Evolutionary conservation across 2,888 invertebrate species (phyloP).

Genomic region (Acleris sparsana): DNA sequence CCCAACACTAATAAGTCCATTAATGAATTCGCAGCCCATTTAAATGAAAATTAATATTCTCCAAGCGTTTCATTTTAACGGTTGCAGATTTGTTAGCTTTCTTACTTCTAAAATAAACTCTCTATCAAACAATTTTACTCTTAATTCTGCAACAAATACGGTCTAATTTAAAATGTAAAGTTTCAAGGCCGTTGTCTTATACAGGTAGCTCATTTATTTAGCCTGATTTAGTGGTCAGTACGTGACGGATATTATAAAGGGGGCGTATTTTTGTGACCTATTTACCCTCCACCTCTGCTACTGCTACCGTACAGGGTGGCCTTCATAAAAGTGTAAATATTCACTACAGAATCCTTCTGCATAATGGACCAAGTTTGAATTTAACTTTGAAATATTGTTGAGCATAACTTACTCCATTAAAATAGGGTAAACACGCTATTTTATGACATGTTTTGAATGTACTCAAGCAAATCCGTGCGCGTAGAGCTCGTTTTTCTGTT

Average conservation of each 20-base stretch:
- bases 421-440: no score
- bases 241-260: conserved; percentile 30
- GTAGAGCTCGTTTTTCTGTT: no score
- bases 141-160: conserved; percentile 10
- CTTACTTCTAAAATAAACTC: conserved; percentile 14
- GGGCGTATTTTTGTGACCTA: not conserved
- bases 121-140: conserved; percentile 2
- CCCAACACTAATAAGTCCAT: conserved; percentile 23
- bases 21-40: conserved; percentile 28
- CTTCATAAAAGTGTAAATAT: no score
- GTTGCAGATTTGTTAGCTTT: conserved; percentile 28
- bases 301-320: no score
- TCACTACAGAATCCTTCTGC: no score
- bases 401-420: no score
- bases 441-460: no score
- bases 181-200: conserved; percentile 9
- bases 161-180: conserved; percentile 1
- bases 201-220: conserved; percentile 27
- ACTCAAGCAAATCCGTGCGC: no score
- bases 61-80: conserved; percentile 31
- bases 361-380: no score
- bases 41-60: conserved; percentile 38
- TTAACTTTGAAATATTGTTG: no score
- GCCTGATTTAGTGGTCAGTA: conserved; percentile 30
- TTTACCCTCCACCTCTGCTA: no score